phyloP scores from a whole-genome alignment of 2,888 invertebrate genomes.

The Epistrophe grossulariae region DNA sequence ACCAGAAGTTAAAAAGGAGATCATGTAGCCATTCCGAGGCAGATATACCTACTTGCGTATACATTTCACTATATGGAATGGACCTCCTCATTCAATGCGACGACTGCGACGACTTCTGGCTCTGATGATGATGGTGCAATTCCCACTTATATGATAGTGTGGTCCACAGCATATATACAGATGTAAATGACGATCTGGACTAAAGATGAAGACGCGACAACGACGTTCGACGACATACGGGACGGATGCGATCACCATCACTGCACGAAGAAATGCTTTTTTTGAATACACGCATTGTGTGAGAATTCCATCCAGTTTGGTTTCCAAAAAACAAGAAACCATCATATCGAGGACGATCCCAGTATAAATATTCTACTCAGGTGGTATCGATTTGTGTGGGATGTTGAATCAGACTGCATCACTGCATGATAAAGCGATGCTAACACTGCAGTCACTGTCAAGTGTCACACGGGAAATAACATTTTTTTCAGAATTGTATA shows the following conservation, averaged over 20 bases:
- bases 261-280: conserved; percentile 2
- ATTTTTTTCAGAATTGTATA: background rate
- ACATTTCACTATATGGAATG: conserved; percentile 33
- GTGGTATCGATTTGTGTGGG: conserved; percentile 71
- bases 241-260: conserved; percentile 3
- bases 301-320: conserved; percentile 28
- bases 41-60: conserved; percentile 47
- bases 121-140: background rate
- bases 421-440: conserved; percentile 52
- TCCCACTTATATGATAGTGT: conserved; percentile 57
- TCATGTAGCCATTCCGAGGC: conserved; percentile 74
- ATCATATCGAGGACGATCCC: conserved; percentile 38
- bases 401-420: conserved; percentile 46
- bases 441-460: conserved; percentile 28
- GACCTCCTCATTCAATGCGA: conserved; percentile 13
- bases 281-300: conserved; percentile 8
- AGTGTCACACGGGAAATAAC: conserved; percentile 39
- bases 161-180: conserved; percentile 56
- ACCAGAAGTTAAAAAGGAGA: conserved; percentile 78
- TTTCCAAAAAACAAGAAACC: conserved; percentile 9
- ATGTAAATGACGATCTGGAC: conserved; percentile 71
- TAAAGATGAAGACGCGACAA: conserved; percentile 70
- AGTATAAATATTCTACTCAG: conserved; percentile 46
- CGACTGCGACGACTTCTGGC: background rate
- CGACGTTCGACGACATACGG: background rate